These are phyloP conservation scores for Adela reaumurella DNA, from an alignment of 2,888 invertebrate species.

Conservation along the genomic window DNA sequence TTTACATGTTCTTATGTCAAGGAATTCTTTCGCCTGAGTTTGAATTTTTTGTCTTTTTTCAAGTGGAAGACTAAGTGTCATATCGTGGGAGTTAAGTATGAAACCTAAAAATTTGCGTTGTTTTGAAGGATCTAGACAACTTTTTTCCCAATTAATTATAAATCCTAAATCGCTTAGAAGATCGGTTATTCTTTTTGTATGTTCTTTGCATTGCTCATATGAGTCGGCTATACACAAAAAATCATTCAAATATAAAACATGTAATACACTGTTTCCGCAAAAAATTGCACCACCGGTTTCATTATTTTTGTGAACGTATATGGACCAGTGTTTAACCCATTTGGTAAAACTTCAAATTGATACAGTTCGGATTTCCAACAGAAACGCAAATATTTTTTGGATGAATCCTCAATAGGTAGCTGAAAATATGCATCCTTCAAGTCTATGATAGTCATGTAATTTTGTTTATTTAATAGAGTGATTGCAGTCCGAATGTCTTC, in stretches of 20 bases:
- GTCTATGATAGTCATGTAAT: slow-evolving; percentile 5
- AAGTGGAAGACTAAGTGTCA: too few species aligned
- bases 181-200: neutral
- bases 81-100: neutral
- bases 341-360: neutral
- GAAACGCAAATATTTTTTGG: neutral
- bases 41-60: too few species aligned
- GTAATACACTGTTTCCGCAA: neutral
- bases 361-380: neutral
- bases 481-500: slow-evolving; percentile 5
- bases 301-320: neutral
- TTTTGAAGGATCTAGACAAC: neutral
- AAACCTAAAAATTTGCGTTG: neutral
- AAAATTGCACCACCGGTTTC: neutral
- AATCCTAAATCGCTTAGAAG: neutral
- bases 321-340: neutral
- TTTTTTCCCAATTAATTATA: neutral
- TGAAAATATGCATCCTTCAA: slow-evolving; percentile 1
- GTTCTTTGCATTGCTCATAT: neutral
- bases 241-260: neutral
- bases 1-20: neutral
- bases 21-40: neutral
- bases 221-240: neutral
- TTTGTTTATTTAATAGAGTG: slow-evolving; percentile 3
- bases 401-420: neutral